phyloP scores from a whole-genome alignment of 2,113 vertebrate genomes.

The Laticauda colubrina region DNA sequence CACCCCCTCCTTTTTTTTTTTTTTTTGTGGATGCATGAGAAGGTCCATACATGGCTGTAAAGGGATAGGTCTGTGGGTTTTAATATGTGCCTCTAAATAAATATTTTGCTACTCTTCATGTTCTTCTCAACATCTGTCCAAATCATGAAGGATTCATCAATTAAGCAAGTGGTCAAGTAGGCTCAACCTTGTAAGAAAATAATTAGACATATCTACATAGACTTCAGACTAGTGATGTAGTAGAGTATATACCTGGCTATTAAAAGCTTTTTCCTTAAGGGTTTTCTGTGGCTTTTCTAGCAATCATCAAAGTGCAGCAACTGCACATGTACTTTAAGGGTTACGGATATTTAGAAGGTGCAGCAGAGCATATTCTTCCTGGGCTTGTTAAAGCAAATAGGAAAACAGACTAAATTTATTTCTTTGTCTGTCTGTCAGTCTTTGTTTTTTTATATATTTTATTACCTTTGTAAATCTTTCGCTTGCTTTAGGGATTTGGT shows the following conservation, averaged over 20 bases:
- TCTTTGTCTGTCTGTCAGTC: constrained; percentile 26
- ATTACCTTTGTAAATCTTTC: constrained; percentile 27
- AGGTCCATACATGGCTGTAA: background rate
- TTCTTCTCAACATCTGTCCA: constrained; percentile 42
- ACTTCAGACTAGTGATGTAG: constrained; percentile 42
- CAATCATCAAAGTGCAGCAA: constrained; percentile 39
- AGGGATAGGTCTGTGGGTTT: constrained; percentile 27
- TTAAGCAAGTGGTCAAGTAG: constrained; percentile 69
- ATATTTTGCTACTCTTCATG: constrained; percentile 42
- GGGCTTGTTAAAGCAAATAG: constrained; percentile 16
- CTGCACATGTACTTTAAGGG: constrained; percentile 1
- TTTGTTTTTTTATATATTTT: constrained; percentile 22
- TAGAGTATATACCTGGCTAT: constrained; percentile 44
- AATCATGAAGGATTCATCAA: constrained; percentile 63
- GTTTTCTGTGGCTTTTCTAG: constrained; percentile 39
- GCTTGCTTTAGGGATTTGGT: constrained; percentile 46
- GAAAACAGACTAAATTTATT: background rate
- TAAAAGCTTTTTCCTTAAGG: constrained; percentile 35
- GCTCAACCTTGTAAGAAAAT: constrained; percentile 67
- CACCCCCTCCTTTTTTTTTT: background rate
- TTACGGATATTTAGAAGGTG: background rate
- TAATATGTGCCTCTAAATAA: constrained; percentile 14
- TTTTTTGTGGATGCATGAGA: background rate
- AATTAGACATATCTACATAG: constrained; percentile 44
- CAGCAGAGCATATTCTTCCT: background rate